Evolutionary conservation across 2,888 invertebrate genomes (phyloP), one percentile per base, ranked within the genome.

Genomic region (Phalera bucephala): DNA sequence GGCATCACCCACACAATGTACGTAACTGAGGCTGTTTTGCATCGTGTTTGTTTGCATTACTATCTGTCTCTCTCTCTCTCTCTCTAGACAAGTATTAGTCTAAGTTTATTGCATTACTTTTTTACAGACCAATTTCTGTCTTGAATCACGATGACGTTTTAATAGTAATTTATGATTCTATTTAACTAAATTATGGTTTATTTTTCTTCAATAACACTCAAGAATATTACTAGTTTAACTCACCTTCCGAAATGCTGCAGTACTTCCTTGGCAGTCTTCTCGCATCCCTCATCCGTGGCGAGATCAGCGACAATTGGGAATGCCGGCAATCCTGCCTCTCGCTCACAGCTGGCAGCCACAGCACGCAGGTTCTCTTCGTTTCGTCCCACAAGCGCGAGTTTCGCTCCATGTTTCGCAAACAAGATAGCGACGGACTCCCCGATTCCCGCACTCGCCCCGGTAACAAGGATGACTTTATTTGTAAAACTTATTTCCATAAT

Each of bases 371-470:
- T 65, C n/a, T 36, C 40, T 32, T 58, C 64, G 15, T 68, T 64
- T 6, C 66, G 50, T 0, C 69, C 73, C 7, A 73, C 72, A 2
- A 75, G 51, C 0, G 64, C 40, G 31, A 76, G 34, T 14, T 54
- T 57, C 0, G 75, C 75, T 9, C 68, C 65, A 35, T 51, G 55
- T 28, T 58, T 48, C 0, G 71, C 70, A 19, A 72, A 71, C 40
- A 69, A 36, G 2, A 66, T 2, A 3, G 72, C 72, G 1, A 52
- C 70, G 3, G 64, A 47, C 33, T 66, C 65, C 0, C 74, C 73
- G 8, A 75, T 68, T 0, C 74, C 75, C 1, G 67, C 66, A 35
- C 74, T 74, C 0, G 73, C 74, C 12, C 75, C 75, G 0, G 72
- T 76, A 17, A 76, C 62, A 17, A 76, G 26, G 25, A 72, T 71